Base-by-base conservation (phyloP, 1,140 invertebrate species). In the Aphaenogaster ashmeadi region DNA sequence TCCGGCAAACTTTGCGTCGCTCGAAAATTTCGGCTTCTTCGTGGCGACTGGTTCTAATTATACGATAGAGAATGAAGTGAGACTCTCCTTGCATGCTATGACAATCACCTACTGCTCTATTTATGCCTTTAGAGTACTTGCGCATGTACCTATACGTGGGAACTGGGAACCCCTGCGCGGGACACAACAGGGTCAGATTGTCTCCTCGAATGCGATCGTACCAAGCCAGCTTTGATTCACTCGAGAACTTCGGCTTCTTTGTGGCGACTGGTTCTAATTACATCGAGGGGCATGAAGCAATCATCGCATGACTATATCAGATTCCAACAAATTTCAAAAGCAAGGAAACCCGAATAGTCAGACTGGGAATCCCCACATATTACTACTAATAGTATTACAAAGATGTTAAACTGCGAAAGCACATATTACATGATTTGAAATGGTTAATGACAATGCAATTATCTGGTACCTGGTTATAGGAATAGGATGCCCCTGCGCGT, bases 141-240 rank as follows among this genome's bases (percentile, higher is more conserved):
- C 13, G 13, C 33, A 66, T 93, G 86, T 96, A 96, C 92, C 95
- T 96, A 92, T 95, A 94, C 62, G 94, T 94, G 90, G 97, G 97
- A 93, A 97, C 96, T 72, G 97, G 97, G 94, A 96, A 97, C 91
- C 97, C 97, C 96, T 97, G 97, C 56, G 97, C 97, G 75, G 96
- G 95, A 94, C 94, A 97, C 88, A 95, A 94, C 87, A 95, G 88
- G 11, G 93, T 95, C n/a, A 95, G 88, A 83, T 93, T 89, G 81
- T 93, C 91, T 62, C 92, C 94, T n/a, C 75, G 87, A 7, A 90
- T 64, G 86, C 94, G 94, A 72, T 94, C 91, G 86, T 92, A 94
- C 92, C 92, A 94, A 52, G 89, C 91, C 79, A 91, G 93, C 88
- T 96, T 96, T 11, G 95, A 92, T 67, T 96, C 95, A 44, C 94